These are phyloP conservation scores for Drosophila melanosoma DNA, from an alignment of 2,888 invertebrate species.

Conservation along the genomic window DNA sequence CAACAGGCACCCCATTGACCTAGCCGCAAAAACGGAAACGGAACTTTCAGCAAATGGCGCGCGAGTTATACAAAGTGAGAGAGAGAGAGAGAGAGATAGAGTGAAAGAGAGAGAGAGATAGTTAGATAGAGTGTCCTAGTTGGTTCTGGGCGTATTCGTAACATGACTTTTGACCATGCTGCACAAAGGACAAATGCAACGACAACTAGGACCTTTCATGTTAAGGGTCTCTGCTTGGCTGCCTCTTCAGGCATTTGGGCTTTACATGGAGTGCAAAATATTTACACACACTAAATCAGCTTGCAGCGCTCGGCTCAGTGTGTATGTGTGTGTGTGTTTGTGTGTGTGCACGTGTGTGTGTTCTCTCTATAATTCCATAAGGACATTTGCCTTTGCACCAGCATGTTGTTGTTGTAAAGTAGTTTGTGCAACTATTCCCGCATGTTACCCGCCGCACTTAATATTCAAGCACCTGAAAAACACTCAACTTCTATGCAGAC, in stretches of 20 bases:
- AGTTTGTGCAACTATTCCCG: conserved; percentile 4
- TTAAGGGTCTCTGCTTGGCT: conserved; percentile 53
- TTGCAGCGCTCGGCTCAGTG: conserved; percentile 16
- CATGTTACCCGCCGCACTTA: background rate
- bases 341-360: conserved; percentile 20
- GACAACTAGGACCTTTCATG: conserved; percentile 52
- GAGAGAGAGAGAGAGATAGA: background rate
- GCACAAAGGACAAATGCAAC: conserved; percentile 54
- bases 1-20: conserved; percentile 46
- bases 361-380: conserved; percentile 25
- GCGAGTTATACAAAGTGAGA: conserved; percentile 31
- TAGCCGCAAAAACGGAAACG: conserved; percentile 62
- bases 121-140: background rate
- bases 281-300: conserved; percentile 79
- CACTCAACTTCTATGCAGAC: background rate
- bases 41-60: conserved; percentile 78
- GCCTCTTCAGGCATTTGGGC: conserved; percentile 34
- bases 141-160: conserved; percentile 48
- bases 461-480: conserved; percentile 3
- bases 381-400: conserved; percentile 11
- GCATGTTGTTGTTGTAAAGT: conserved; percentile 4
- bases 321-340: conserved; percentile 8
- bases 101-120: background rate
- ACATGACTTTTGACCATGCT: conserved; percentile 64
- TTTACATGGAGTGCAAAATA: conserved; percentile 69